Conservation (phyloP, 35 echinoderm and acorn worm genomes). For the Lytechinus pictus region DNA sequence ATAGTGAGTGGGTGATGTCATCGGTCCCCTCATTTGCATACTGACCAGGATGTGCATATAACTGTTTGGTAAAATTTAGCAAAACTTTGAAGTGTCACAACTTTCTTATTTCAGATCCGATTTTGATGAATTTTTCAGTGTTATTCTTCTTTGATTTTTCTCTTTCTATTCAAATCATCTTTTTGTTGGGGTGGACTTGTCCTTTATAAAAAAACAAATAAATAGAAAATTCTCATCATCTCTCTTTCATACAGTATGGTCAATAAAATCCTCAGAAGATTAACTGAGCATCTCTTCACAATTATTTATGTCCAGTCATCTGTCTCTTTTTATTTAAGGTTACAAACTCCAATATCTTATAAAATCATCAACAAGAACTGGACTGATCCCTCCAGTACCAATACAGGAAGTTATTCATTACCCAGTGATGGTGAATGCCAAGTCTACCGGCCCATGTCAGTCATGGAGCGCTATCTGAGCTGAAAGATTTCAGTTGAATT, state of each 20-base stretch:
- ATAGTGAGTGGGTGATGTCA: no score
- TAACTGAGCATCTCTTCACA: neutral
- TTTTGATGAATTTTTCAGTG: no score
- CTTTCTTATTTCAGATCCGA: no score
- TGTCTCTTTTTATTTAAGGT: neutral
- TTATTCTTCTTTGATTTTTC: no score
- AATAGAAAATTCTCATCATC: neutral
- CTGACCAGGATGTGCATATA: no score
- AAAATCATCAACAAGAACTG: neutral
- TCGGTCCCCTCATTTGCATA: no score
- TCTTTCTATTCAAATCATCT: no score
- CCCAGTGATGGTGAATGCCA: neutral
- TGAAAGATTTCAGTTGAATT: neutral
- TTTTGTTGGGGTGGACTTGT: no score
- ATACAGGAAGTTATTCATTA: neutral
- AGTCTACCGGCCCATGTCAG: neutral
- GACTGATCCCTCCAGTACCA: neutral
- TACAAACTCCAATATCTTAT: neutral
- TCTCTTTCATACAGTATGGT: neutral
- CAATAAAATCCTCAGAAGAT: no score
- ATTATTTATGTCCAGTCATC: neutral
- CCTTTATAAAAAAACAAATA: no score
- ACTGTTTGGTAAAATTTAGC: no score
- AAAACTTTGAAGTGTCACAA: no score
- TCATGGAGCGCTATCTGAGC: neutral